Percentiles rank a stretch among this genome's conserved stretches.
Evolutionary conservation across 2,113 vertebrate species (phyloP).

Genomic region (Gnathonemus echidnorhynchus): DNA sequence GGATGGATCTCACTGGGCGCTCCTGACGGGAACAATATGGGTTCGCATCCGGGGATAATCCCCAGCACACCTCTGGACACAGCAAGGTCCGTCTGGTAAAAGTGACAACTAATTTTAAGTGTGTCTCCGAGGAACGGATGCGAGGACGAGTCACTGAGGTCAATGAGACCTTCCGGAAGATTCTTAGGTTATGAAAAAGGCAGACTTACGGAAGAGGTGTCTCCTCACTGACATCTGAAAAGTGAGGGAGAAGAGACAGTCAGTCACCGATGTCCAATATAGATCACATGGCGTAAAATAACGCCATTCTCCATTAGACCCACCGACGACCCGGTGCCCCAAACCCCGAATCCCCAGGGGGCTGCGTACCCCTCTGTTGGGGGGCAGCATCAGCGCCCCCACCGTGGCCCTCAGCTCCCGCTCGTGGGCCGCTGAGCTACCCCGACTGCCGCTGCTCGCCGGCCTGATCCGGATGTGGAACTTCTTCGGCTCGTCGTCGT

Average conservation of each 20-base stretch:
- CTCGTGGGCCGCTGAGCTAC: slow-evolving; percentile 58
- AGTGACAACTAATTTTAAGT: background rate
- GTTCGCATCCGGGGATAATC: background rate
- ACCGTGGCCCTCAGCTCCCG: slow-evolving; percentile 83
- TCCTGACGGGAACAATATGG: background rate
- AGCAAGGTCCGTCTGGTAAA: background rate
- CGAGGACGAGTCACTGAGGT: background rate
- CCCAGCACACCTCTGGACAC: background rate
- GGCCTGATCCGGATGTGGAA: slow-evolving; percentile 87
- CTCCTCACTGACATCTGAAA: slow-evolving; percentile 67
- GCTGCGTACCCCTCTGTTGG: slow-evolving; percentile 58
- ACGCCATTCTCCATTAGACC: background rate
- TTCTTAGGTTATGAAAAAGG: background rate
- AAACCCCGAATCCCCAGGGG: too few relatives aligned
- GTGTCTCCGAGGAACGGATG: background rate
- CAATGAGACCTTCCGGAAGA: background rate
- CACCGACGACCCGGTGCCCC: background rate
- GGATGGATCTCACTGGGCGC: background rate
- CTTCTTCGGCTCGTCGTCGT: slow-evolving; percentile 84
- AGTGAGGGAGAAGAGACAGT: background rate
- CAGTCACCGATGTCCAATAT: background rate
- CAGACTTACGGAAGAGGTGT: slow-evolving; percentile 71
- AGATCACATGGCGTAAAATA: background rate
- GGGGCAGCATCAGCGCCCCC: slow-evolving; percentile 76
- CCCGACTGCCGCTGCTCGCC: slow-evolving; percentile 45